These are phyloP conservation scores for Gasterosteus nipponicus DNA, from an alignment of 2,113 vertebrate genomes.

Conservation along the genomic window DNA sequence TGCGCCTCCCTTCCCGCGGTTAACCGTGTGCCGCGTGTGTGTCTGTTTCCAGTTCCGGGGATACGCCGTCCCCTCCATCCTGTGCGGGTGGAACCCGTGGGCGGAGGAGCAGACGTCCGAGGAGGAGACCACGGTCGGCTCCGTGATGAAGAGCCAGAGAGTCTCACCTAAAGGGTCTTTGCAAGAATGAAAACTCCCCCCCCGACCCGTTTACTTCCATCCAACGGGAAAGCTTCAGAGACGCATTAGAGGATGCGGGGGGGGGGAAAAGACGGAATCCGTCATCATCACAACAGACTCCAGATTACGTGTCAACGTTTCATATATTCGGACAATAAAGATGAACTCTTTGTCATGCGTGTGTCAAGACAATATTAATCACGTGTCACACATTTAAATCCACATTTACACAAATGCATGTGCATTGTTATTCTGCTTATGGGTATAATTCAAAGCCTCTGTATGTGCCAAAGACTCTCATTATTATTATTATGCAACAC, in stretches of 20 bases:
- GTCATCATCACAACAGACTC: background rate
- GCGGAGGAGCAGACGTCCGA: conserved; percentile 52
- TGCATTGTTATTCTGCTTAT: background rate
- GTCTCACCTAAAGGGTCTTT: conserved; percentile 54
- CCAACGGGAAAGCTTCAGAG: background rate
- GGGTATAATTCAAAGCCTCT: background rate
- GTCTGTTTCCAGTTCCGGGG: conserved; percentile 64
- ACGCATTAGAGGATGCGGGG: background rate
- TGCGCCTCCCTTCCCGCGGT: too few species aligned
- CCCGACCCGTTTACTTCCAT: background rate
- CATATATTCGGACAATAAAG: background rate
- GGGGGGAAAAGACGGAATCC: background rate
- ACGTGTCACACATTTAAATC: background rate
- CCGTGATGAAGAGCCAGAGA: conserved; percentile 51
- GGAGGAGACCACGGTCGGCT: conserved; percentile 40
- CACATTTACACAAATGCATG: background rate
- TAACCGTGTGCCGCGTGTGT: background rate
- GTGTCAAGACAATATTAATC: conserved; percentile 1
- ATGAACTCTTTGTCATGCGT: background rate
- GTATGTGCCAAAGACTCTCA: background rate
- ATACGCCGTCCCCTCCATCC: conserved; percentile 55
- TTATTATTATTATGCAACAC: too few species aligned
- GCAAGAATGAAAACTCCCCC: conserved; percentile 28
- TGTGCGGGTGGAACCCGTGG: conserved; percentile 70
- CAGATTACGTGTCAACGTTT: background rate